phyloP scores from a whole-genome alignment of 64 coral and sea anemone species.

The Montipora efflorescens region DNA sequence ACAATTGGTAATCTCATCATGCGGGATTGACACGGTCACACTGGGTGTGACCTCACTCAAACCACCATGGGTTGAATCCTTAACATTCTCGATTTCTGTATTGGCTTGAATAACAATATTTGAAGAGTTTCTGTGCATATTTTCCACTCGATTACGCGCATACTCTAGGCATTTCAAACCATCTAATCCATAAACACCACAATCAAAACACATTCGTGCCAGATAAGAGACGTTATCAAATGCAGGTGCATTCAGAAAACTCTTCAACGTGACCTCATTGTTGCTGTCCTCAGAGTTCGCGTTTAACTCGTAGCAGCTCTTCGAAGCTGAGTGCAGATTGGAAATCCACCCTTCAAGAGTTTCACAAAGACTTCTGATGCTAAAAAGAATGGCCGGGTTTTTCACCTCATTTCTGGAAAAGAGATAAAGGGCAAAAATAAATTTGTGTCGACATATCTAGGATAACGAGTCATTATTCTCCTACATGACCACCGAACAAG shows the following conservation, averaged over 20 bases:
- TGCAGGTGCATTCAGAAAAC: not conserved
- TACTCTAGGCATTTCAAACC: conserved; percentile 10
- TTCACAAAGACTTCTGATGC: conserved; percentile 16
- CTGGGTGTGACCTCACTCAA: not conserved
- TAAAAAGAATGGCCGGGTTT: conserved; percentile 26
- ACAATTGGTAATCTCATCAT: not conserved
- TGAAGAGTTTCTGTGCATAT: not conserved
- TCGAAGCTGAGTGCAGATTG: conserved; percentile 27
- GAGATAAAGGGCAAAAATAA: not conserved
- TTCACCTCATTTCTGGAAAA: conserved; percentile 49
- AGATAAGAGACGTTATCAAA: conserved; percentile 37
- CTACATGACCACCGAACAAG: not conserved
- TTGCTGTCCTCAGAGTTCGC: not conserved
- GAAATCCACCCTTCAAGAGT: conserved; percentile 53
- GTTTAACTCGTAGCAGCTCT: conserved; percentile 2
- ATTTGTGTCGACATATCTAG: no score
- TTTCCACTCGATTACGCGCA: not conserved
- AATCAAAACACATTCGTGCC: conserved; percentile 69
- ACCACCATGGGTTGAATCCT: not conserved
- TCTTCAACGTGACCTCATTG: not conserved
- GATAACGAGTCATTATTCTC: not conserved
- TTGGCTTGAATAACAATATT: not conserved
- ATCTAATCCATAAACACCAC: conserved; percentile 51
- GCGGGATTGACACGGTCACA: not conserved
- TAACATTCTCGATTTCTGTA: not conserved